These are phyloP conservation scores for Tachysurus vachellii DNA, from an alignment of 2,113 vertebrate genomes.

Conservation along the genomic window DNA sequence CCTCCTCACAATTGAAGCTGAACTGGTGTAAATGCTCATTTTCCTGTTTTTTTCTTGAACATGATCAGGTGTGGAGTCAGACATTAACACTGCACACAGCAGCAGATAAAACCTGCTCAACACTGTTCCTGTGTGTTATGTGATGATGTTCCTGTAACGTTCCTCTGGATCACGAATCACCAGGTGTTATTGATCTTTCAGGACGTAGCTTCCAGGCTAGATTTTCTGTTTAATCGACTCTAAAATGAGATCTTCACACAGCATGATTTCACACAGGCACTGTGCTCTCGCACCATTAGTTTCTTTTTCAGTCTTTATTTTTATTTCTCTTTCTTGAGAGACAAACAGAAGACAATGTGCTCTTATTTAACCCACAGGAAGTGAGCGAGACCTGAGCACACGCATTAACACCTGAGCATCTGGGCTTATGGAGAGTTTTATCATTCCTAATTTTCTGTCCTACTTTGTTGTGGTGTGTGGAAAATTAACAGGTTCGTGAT, in stretches of 20 bases:
- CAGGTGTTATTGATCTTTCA: slow-evolving; percentile 41
- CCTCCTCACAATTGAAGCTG: not conserved
- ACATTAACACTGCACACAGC: not conserved
- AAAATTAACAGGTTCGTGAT: not conserved
- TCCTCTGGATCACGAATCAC: slow-evolving; percentile 19
- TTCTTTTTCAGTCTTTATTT: slow-evolving; percentile 24
- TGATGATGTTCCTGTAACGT: not conserved
- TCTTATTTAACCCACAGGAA: not conserved
- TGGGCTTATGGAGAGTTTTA: not conserved
- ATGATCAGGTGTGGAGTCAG: no score
- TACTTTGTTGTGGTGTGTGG: not conserved
- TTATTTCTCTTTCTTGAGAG: slow-evolving; percentile 3
- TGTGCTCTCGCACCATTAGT: slow-evolving; percentile 35
- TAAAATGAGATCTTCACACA: slow-evolving; percentile 51
- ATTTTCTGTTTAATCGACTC: slow-evolving; percentile 53
- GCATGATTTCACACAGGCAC: slow-evolving; percentile 6
- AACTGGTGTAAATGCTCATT: not conserved
- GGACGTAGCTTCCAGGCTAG: slow-evolving; percentile 31
- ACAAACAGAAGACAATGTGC: not conserved
- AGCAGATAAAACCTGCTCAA: not conserved
- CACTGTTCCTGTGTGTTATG: not conserved
- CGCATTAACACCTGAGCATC: not conserved
- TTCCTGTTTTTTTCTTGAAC: not conserved
- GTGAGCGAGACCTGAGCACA: not conserved
- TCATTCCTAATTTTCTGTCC: not conserved